Base-by-base conservation (phyloP, 2,888 invertebrate species). In the Eucriotettix oculatus region DNA sequence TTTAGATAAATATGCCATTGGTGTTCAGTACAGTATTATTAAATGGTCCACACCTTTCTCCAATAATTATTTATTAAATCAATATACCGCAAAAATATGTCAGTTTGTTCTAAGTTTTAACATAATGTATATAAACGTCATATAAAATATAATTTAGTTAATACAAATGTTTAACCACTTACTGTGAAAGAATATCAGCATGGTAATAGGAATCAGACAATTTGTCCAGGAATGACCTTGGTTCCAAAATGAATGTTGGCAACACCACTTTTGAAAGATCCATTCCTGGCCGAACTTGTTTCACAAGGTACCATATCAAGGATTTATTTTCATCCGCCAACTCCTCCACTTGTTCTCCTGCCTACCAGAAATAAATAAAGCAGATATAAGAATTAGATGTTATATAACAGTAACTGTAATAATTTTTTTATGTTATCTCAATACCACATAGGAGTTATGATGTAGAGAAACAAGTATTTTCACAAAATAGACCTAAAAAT, bases 251-350 rank as follows among this genome's bases (percentile, higher is more conserved):
- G 72, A 95, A 95, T 0, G 95, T 95, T 0, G 95, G 95, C 66
- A 96, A 76, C 14, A 94, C 93, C 54, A 96, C 90, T 78, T 90
- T 90, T 63, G 90, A 90, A 42, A 96, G 76, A 76, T 96, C 96
- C 96, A 96, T 96, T 56, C 96, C 96, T 0, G 95, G 94, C 16
- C 94, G 81, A 44, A 94, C 91, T 79, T 96, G 96, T 74, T 96
- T 96, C 69, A 96, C 80, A 52, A 96, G 79, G 71, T 88, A 90
- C 95, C 96, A 96, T 67, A 96, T 86, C 54, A 96, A 78, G 16
- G 92, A 92, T 73, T 94, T 95, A 76, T 96, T 93, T 73, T 96
- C 95, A 61, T 96, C 95, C 0, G 87, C 90, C 29, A 96, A 82
- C 70, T 94, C 95, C 70, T 95, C 90, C 1, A 93, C 89, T 69